Evolutionary conservation across 2,797 vertebrate species (phyloP), one percentile per base, ranked within the genome.

Genomic region (Notamacropus eugenii): DNA sequence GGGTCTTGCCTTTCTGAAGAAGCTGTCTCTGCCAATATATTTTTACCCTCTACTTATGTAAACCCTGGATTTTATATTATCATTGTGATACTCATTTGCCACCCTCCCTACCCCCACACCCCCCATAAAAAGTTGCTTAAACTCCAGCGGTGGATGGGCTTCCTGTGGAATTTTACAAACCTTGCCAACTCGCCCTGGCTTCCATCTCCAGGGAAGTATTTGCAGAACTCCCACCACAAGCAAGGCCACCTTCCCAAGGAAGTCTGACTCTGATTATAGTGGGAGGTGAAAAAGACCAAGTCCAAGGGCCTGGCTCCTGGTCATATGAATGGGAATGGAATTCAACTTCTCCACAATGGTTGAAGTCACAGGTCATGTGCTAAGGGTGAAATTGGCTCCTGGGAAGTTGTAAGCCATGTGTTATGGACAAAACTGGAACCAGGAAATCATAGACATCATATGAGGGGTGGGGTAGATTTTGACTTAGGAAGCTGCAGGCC

Each of bases 121-220:
- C 22, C 74, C 40, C n/a, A 24, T 3, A 46, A 82, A 82, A 82
- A 19, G 31, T 97, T 97, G 96, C 97, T 98, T 98, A 94, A 97
- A 97, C 96, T 97, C 96, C 93, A 95, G 55, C 95, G 97, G 96
- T 97, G 91, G 96, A 98, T 98, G 96, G 97, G 96, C 98, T 98
- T 98, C 98, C 98, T 98, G 97, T 98, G 97, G 98, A 98, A 98
- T 97, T 96, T 96, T 97, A 95, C 95, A 95, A 98, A 95, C 91
- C 91, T 94, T 97, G 98, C 98, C 97, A 98, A 94, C 92, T 93
- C 95, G 97, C 97, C 96, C 97, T 97, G 96, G 96, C 98, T 97
- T 97, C 96, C 97, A 92, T 97, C 97, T 98, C 98, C 97, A 96
- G 97, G 95, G 96, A 98, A 98, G 96, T 57, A 98, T 97, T 98